These are phyloP conservation scores for Chironomus riparius DNA, from an alignment of 2,888 invertebrate species.

Conservation along the genomic window DNA sequence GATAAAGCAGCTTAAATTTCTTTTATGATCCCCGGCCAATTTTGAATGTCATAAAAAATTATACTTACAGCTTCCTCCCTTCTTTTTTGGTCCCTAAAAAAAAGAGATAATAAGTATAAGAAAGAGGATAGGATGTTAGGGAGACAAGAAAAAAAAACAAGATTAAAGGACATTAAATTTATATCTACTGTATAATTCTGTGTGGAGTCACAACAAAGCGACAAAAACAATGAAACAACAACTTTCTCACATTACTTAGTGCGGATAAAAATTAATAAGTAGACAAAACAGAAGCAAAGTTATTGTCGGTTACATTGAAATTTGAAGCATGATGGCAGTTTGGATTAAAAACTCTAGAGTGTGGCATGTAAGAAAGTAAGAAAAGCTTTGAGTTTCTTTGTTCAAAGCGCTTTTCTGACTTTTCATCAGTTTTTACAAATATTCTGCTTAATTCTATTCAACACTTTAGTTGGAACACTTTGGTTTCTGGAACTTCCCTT, in stretches of 20 bases:
- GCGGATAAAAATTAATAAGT: neutral
- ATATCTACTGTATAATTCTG: neutral
- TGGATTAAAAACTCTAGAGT: too few relatives aligned
- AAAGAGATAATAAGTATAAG: neutral
- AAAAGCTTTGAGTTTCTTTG: too few relatives aligned
- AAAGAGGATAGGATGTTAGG: neutral
- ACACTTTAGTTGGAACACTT: too few relatives aligned
- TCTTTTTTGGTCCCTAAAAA: constrained; percentile 28
- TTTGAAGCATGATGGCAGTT: neutral
- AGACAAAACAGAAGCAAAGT: neutral
- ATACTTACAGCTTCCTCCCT: constrained; percentile 36
- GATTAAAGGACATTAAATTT: constrained; percentile 20
- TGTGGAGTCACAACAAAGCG: constrained; percentile 6
- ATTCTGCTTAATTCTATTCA: too few relatives aligned
- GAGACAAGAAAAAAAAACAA: neutral
- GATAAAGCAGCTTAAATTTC: constrained; percentile 22
- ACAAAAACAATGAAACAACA: neutral
- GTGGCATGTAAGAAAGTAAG: too few relatives aligned
- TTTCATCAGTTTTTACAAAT: too few relatives aligned
- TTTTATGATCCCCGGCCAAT: constrained; percentile 12
- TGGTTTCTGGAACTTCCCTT: too few relatives aligned
- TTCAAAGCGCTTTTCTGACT: too few relatives aligned
- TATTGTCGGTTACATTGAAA: neutral
- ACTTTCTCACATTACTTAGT: constrained; percentile 1
- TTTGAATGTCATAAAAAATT: constrained; percentile 23